Conservation (phyloP, 2,113 vertebrate genomes). For the Diadophis punctatus region DNA sequence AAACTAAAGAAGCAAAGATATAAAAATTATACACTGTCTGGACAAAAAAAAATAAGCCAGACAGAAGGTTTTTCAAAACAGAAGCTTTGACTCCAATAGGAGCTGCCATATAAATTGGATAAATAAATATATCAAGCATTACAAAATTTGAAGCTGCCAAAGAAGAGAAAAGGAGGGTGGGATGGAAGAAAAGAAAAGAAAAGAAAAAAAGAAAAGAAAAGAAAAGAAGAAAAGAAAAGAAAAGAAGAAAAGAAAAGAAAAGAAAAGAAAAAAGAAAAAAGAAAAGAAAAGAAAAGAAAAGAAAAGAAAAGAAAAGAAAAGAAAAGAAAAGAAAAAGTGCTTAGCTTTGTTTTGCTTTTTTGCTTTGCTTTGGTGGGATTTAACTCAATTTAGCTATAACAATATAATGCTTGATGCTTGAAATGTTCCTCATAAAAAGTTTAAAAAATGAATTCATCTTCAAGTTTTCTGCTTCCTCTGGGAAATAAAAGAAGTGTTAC, state of each 20-base stretch:
- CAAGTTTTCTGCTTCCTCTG: background rate
- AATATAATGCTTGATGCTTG: slow-evolving; percentile 4
- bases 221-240: background rate
- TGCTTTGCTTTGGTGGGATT: background rate
- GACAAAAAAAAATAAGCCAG: background rate
- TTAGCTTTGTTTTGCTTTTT: too few species aligned
- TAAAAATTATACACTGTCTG: background rate
- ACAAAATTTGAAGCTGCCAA: background rate
- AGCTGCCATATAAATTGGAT: background rate
- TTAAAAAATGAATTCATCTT: background rate
- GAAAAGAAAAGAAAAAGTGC: background rate
- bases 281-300: too few species aligned
- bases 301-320: too few species aligned
- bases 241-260: too few species aligned
- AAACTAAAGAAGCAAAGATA: background rate
- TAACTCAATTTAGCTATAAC: background rate
- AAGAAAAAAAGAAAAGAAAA: too few species aligned
- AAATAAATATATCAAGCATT: background rate
- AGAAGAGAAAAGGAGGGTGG: background rate
- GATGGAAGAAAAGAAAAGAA: too few species aligned
- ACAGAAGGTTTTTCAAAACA: background rate
- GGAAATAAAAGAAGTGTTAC: slow-evolving; percentile 14
- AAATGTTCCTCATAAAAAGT: slow-evolving; percentile 10
- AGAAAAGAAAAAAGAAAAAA: too few species aligned
- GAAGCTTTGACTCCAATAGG: background rate